Percentiles rank a stretch among this genome's conserved stretches.
Conservation (phyloP, 2,797 vertebrate species). For the Furcifer pardalis region DNA sequence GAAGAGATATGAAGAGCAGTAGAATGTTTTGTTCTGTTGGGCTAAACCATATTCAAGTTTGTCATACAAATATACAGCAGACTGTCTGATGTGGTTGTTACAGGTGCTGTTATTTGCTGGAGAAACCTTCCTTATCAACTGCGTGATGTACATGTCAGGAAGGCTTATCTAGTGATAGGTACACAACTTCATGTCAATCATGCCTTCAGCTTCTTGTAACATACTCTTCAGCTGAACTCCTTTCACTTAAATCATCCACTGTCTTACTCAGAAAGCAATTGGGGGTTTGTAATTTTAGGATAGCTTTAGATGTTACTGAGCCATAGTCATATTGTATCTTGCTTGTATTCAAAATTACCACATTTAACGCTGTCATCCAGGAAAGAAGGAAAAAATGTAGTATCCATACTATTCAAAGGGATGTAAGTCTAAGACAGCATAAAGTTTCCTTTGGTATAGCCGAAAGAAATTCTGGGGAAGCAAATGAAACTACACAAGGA, state of each 20-base stretch:
- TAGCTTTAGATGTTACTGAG: neutral
- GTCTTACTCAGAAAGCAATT: neutral
- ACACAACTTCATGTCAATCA: neutral
- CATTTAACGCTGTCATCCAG: neutral
- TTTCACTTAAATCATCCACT: neutral
- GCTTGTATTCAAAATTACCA: neutral
- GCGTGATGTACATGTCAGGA: slow-evolving; percentile 12
- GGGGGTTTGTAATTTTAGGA: neutral
- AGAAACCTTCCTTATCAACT: slow-evolving; percentile 11
- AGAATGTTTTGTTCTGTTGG: neutral
- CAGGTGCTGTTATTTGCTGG: slow-evolving; percentile 3
- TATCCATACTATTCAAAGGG: neutral
- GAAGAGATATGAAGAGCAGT: neutral
- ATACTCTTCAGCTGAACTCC: neutral
- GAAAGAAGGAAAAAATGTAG: neutral
- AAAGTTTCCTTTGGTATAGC: neutral
- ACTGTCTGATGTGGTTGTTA: slow-evolving; percentile 15
- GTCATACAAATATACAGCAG: neutral
- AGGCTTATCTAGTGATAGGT: slow-evolving; percentile 1
- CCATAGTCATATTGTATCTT: neutral
- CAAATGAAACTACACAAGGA: neutral
- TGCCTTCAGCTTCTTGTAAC: neutral
- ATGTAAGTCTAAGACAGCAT: neutral
- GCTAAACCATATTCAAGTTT: neutral
- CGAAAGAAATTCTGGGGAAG: neutral